Evolutionary conservation across 2,888 invertebrate species (phyloP).

Genomic region (Pyrrhia umbra): DNA sequence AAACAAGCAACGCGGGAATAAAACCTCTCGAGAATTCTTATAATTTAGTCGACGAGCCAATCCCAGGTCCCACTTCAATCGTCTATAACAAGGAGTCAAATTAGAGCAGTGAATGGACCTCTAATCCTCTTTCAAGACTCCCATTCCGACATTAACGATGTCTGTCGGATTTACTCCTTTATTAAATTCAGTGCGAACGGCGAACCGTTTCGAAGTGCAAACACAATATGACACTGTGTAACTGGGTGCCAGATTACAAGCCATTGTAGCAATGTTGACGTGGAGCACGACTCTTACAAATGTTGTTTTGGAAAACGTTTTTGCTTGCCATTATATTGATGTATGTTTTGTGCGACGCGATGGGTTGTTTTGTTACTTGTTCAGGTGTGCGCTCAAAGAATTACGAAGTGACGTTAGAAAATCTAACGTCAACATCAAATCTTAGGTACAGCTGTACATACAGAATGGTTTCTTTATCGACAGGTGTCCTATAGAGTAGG

Average conservation of each 20-base stretch:
- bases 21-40: constrained; percentile 17
- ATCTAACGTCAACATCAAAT: background rate
- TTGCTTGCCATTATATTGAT: constrained; percentile 37
- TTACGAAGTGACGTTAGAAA: background rate
- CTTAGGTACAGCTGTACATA: background rate
- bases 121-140: constrained; percentile 71
- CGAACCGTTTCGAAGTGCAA: constrained; percentile 49
- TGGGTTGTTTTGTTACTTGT: constrained; percentile 36
- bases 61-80: constrained; percentile 56
- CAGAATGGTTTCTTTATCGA: background rate
- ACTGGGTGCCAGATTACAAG: constrained; percentile 51
- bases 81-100: constrained; percentile 70
- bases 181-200: constrained; percentile 66
- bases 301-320: constrained; percentile 50
- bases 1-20: constrained; percentile 8
- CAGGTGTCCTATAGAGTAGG: background rate
- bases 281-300: constrained; percentile 33
- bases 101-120: constrained; percentile 71
- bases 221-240: constrained; percentile 57
- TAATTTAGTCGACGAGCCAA: constrained; percentile 48
- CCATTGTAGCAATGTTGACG: constrained; percentile 45
- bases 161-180: constrained; percentile 69
- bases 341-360: constrained; percentile 23
- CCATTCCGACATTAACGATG: constrained; percentile 69
- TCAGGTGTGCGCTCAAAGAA: constrained; percentile 19